Percentiles rank a stretch among this genome's conserved stretches.
phyloP scores from a whole-genome alignment of 2,113 vertebrate genomes.

The Rhea pennata region DNA sequence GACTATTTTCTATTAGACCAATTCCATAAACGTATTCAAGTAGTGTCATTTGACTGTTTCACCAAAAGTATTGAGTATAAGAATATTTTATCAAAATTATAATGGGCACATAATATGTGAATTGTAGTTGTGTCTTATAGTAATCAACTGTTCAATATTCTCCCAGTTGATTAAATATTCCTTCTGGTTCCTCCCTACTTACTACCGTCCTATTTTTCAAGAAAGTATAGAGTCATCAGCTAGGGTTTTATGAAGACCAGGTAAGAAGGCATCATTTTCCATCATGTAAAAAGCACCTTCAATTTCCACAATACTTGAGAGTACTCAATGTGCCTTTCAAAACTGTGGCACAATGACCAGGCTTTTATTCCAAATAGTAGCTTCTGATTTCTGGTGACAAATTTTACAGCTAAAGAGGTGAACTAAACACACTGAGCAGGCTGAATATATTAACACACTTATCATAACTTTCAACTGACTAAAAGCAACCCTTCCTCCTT shows the following conservation, averaged over 20 bases:
- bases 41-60: neutral
- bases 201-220: neutral
- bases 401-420: neutral
- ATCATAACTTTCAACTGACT: neutral
- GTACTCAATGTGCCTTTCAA: neutral
- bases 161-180: conserved; percentile 16
- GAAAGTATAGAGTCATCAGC: neutral
- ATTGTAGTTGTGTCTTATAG: neutral
- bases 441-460: neutral
- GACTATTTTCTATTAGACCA: neutral
- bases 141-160: conserved; percentile 2
- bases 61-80: neutral
- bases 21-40: neutral
- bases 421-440: neutral
- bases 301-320: neutral
- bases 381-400: neutral
- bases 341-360: neutral
- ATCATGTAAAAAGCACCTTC: neutral
- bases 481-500: neutral
- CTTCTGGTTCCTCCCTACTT: conserved; percentile 9
- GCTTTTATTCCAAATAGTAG: neutral
- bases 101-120: neutral
- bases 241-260: neutral
- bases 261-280: neutral
- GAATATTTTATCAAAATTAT: conserved; percentile 17